Conservation (phyloP, 2,888 invertebrate genomes). For the Cheilosia vulpina region DNA sequence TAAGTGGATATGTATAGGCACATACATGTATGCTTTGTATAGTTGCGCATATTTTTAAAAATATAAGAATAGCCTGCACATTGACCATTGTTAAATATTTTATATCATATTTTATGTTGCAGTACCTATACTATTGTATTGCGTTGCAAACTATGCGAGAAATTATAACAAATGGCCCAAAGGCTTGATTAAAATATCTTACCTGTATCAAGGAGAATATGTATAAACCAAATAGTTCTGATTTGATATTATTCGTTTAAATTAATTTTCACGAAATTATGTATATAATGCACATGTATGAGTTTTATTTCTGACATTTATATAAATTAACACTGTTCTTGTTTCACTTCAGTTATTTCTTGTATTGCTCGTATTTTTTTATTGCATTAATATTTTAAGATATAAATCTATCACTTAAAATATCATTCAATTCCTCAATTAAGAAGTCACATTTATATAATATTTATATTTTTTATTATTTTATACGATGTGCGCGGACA, state of each 20-base stretch:
- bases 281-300: background rate
- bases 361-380: background rate
- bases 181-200: background rate
- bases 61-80: background rate
- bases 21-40: too few species aligned
- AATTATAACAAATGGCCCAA: background rate
- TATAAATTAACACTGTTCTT: too few species aligned
- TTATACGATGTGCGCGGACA: constrained; percentile 9
- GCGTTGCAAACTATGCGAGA: background rate
- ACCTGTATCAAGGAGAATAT: constrained; percentile 5
- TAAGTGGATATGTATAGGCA: background rate
- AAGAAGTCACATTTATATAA: background rate
- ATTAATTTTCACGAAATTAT: background rate
- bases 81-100: background rate
- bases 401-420: constrained; percentile 15
- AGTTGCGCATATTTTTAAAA: background rate
- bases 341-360: background rate
- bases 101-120: background rate
- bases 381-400: background rate
- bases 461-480: constrained; percentile 2
- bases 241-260: background rate
- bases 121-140: background rate
- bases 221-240: background rate
- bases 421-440: constrained; percentile 9
- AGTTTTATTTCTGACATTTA: too few species aligned